phyloP scores from a whole-genome alignment of 2,113 vertebrate species.

The Eretmochelys imbricata region DNA sequence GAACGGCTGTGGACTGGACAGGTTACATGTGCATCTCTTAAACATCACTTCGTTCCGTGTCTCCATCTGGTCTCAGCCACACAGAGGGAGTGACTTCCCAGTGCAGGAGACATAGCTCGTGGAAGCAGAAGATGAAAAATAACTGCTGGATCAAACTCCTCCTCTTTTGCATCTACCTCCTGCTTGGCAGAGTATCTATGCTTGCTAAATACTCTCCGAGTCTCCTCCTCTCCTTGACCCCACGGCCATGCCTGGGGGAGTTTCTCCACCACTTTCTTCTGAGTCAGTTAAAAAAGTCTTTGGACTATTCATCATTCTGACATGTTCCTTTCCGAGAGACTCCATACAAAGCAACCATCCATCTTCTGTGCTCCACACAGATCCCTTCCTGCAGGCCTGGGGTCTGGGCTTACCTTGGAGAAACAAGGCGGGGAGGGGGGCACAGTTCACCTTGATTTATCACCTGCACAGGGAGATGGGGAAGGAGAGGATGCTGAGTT shows the following conservation, averaged over 20 bases:
- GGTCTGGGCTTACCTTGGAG: not conserved
- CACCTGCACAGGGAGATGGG: not conserved
- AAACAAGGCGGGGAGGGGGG: not conserved
- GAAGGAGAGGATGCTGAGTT: not conserved
- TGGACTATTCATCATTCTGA: constrained; percentile 49
- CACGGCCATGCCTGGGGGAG: not conserved
- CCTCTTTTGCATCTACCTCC: not conserved
- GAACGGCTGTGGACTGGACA: not conserved
- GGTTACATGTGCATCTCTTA: not conserved
- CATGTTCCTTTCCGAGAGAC: not conserved
- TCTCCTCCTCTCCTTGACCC: constrained; percentile 14
- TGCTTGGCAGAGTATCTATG: not conserved
- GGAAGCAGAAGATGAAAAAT: not conserved
- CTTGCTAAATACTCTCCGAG: not conserved
- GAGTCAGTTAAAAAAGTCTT: not conserved
- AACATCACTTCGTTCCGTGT: fast-evolving
- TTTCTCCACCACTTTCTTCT: constrained; percentile 12
- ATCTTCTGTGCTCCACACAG: not conserved
- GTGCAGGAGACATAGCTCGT: fast-evolving
- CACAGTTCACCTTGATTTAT: not conserved
- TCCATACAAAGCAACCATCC: not conserved
- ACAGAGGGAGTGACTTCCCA: not conserved
- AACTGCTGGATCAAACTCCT: fast-evolving
- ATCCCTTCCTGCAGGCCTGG: not conserved
- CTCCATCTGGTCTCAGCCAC: not conserved